A percentile compares a stretch with the other conserved stretches of the same genome.
phyloP scores from a whole-genome alignment of 1,140 invertebrate genomes.

The Cylas formicarius region DNA sequence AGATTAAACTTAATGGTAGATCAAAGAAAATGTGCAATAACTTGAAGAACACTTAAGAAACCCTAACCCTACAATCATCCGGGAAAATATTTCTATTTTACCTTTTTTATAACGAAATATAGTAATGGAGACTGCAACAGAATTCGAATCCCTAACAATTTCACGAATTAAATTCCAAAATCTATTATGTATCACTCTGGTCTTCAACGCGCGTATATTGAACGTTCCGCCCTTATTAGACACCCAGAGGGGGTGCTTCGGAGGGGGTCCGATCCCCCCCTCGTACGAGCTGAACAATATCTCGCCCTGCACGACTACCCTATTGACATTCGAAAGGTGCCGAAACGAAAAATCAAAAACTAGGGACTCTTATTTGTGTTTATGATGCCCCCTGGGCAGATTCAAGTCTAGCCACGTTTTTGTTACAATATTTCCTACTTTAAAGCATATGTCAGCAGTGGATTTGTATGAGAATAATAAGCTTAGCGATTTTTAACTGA shows the following conservation, averaged over 20 bases:
- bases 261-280: slow-evolving; percentile 16
- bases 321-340: slow-evolving; percentile 39
- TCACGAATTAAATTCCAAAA: too few relatives aligned
- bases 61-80: too few relatives aligned
- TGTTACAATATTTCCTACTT: slow-evolving; percentile 36
- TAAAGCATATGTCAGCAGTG: slow-evolving; percentile 34
- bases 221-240: slow-evolving; percentile 36
- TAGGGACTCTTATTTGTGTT: slow-evolving; percentile 38
- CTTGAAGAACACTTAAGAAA: too few relatives aligned
- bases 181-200: too few relatives aligned
- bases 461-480: slow-evolving; percentile 33
- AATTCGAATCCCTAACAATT: too few relatives aligned
- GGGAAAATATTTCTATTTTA: too few relatives aligned
- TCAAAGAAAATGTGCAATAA: too few relatives aligned
- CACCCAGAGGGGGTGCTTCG: slow-evolving; percentile 25
- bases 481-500: slow-evolving; percentile 29
- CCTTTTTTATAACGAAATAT: too few relatives aligned
- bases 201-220: too few relatives aligned
- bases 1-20: too few relatives aligned
- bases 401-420: slow-evolving; percentile 40
- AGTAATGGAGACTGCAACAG: too few relatives aligned
- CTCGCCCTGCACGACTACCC: slow-evolving; percentile 25
- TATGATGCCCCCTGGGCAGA: slow-evolving; percentile 37
- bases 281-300: slow-evolving; percentile 31
- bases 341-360: slow-evolving; percentile 42